phyloP scores from a whole-genome alignment of 2,797 vertebrate genomes.

The Xyrichtys novacula region DNA sequence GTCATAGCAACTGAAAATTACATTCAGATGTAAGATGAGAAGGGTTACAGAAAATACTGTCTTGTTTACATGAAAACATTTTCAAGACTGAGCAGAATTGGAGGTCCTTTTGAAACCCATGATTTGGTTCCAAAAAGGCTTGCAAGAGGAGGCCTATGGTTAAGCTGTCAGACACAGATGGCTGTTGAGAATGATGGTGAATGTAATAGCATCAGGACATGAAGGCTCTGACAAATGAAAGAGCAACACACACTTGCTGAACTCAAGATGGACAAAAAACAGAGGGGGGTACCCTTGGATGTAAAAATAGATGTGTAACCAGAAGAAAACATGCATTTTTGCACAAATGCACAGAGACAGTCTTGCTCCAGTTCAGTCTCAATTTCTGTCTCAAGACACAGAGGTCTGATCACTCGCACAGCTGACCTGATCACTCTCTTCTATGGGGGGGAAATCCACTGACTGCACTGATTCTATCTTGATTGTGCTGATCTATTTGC shows the following conservation, averaged over 20 bases:
- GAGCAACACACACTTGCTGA: slow-evolving; percentile 10
- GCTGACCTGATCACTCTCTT: no score
- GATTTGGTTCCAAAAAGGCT: neutral
- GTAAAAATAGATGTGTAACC: no score
- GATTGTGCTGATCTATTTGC: no score
- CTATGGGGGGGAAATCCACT: no score
- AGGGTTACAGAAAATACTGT: neutral
- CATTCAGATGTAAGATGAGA: slow-evolving; percentile 20
- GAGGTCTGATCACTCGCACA: no score
- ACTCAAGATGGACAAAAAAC: neutral
- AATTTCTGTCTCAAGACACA: no score
- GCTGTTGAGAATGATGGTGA: slow-evolving; percentile 37
- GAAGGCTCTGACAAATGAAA: slow-evolving; percentile 67
- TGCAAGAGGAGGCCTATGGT: slow-evolving; percentile 29
- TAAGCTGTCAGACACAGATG: slow-evolving; percentile 69
- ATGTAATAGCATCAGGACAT: slow-evolving; percentile 70
- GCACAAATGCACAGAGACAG: neutral
- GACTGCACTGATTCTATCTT: no score
- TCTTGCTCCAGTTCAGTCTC: no score
- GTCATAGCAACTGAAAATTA: neutral
- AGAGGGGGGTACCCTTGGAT: no score
- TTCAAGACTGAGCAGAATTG: neutral
- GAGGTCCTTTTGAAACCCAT: neutral
- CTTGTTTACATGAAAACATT: slow-evolving; percentile 2
- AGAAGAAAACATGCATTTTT: no score